Conservation (phyloP, 2,113 vertebrate genomes). For the Peromyscus californicus region DNA sequence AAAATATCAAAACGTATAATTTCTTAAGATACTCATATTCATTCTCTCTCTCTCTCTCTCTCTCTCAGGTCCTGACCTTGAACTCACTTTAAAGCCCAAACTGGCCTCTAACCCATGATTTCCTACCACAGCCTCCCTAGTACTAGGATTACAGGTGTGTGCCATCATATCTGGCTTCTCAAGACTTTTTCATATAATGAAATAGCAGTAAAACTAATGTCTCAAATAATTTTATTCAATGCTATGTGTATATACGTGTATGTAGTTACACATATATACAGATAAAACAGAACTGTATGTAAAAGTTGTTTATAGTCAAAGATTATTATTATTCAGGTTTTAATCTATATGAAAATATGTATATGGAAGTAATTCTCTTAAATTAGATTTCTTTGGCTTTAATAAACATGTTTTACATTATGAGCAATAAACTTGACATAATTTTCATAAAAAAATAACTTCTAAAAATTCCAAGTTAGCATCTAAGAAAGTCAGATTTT, state of each 20-base stretch:
- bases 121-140: background rate
- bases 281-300: background rate
- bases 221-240: conserved; percentile 13
- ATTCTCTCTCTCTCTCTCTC: too few relatives aligned
- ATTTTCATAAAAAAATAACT: conserved; percentile 38
- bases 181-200: background rate
- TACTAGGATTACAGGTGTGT: background rate
- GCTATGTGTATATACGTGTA: background rate
- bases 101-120: background rate
- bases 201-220: conserved; percentile 23
- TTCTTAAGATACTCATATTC: background rate
- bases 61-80: background rate
- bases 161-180: background rate
- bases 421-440: conserved; percentile 1
- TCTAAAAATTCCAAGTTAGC: conserved; percentile 26
- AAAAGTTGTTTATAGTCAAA: background rate
- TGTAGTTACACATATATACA: background rate
- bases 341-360: conserved; percentile 15
- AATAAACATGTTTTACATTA: background rate
- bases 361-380: background rate
- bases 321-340: background rate
- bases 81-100: background rate
- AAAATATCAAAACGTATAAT: background rate
- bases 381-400: conserved; percentile 28
- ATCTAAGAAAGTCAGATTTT: background rate